Evolutionary conservation across 2,888 invertebrate species (phyloP).

Genomic region (Zeuzera pyrina): DNA sequence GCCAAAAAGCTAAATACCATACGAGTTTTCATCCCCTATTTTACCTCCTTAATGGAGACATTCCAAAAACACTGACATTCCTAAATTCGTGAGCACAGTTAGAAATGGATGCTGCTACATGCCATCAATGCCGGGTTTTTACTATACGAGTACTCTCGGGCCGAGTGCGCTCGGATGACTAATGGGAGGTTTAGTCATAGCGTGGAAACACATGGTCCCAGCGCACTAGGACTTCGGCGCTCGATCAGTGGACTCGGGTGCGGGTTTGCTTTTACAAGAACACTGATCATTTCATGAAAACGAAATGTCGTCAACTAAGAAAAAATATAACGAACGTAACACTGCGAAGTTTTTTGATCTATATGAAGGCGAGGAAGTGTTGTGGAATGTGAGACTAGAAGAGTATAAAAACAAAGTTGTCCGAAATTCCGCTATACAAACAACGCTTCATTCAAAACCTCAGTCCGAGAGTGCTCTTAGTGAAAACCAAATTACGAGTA

Average conservation of each 20-base stretch:
- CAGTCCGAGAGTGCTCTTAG: too few relatives aligned
- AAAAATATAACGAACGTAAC: background rate
- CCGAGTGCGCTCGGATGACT: background rate
- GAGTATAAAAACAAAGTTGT: slow-evolving; percentile 10
- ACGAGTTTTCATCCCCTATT: too few relatives aligned
- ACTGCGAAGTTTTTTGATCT: slow-evolving; percentile 7
- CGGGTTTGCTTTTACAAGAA: background rate
- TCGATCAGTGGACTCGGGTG: background rate
- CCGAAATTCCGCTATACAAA: slow-evolving; percentile 6
- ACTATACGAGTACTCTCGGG: too few relatives aligned
- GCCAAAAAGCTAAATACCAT: too few relatives aligned
- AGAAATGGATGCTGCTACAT: too few relatives aligned
- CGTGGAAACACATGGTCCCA: background rate
- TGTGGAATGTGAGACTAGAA: slow-evolving; percentile 5
- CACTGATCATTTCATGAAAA: background rate
- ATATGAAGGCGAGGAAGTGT: slow-evolving; percentile 9
- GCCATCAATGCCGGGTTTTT: too few relatives aligned
- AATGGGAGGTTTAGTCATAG: too few relatives aligned
- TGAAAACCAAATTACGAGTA: background rate
- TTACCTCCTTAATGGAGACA: too few relatives aligned
- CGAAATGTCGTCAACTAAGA: background rate
- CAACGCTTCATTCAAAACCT: too few relatives aligned
- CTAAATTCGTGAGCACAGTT: too few relatives aligned
- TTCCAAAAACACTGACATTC: too few relatives aligned
- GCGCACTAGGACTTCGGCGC: background rate